These are phyloP conservation scores for Perca flavescens DNA, from an alignment of 2,113 vertebrate genomes.

Conservation along the genomic window DNA sequence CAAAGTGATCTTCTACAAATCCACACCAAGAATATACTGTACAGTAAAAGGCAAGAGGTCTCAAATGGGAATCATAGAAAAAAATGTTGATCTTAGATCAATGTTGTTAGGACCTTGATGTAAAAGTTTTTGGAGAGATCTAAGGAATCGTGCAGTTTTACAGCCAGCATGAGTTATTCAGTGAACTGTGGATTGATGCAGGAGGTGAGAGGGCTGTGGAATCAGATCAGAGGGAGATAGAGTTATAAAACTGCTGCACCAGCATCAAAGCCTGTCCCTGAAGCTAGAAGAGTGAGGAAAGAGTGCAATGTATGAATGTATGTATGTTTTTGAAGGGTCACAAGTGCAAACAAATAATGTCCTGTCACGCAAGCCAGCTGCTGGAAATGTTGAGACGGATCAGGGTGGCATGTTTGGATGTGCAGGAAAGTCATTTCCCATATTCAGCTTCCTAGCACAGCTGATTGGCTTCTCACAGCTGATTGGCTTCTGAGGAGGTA, in stretches of 20 bases:
- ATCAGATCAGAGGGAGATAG: background rate
- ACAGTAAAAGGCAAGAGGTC: conserved; percentile 21
- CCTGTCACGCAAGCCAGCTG: background rate
- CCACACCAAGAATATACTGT: conserved; percentile 15
- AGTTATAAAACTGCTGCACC: conserved; percentile 2
- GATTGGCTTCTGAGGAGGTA: background rate
- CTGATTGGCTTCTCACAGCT: too few relatives aligned
- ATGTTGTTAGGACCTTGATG: conserved; percentile 51
- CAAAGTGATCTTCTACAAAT: conserved; percentile 30
- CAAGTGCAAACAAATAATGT: background rate
- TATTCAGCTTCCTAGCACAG: background rate
- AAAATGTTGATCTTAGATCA: conserved; percentile 53
- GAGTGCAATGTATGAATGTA: background rate
- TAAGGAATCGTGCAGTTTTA: conserved; percentile 35
- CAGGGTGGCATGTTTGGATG: background rate
- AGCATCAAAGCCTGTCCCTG: conserved; percentile 20
- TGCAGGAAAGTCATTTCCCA: background rate
- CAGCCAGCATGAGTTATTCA: conserved; percentile 71
- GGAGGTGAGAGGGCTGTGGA: conserved; percentile 34
- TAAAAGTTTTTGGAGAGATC: conserved; percentile 56
- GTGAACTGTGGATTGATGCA: conserved; percentile 46
- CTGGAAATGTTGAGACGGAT: background rate
- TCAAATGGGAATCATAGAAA: conserved; percentile 41
- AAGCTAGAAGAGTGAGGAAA: background rate
- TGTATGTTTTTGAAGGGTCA: conserved; percentile 1